Evolutionary conservation across 1,140 invertebrate genomes (phyloP).

Genomic region (Battus philenor): DNA sequence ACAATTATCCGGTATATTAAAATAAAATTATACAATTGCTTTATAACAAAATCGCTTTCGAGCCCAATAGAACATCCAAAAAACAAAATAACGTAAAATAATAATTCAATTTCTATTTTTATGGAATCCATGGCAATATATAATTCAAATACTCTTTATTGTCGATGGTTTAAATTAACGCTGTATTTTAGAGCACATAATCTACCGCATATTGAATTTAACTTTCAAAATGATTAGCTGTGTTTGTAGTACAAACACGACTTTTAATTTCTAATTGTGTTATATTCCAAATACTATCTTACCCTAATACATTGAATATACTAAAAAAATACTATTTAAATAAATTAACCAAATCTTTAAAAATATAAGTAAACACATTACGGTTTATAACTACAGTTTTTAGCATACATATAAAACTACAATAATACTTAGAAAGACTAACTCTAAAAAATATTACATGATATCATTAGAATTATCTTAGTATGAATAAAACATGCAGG

Average conservation of each 20-base stretch:
- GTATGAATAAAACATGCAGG: neutral
- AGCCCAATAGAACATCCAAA: conserved; percentile 5
- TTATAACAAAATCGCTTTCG: conserved; percentile 10
- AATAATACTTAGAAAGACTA: conserved; percentile 4
- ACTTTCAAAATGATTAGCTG: too few relatives aligned
- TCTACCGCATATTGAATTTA: too few relatives aligned
- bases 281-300: too few relatives aligned
- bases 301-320: neutral
- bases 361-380: neutral
- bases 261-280: too few relatives aligned
- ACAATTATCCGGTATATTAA: conserved; percentile 11
- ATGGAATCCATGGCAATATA: too few relatives aligned
- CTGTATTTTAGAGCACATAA: too few relatives aligned
- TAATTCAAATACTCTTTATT: too few relatives aligned
- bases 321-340: neutral
- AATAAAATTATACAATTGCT: conserved; percentile 12
- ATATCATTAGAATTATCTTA: neutral
- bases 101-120: conserved; percentile 1
- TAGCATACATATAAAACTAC: conserved; percentile 2
- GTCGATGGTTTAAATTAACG: too few relatives aligned
- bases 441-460: conserved; percentile 1
- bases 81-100: conserved; percentile 9
- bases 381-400: too few relatives aligned
- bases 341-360: neutral
- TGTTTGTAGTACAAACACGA: too few relatives aligned